These are phyloP conservation scores for Hydrozoanthus tunicans DNA, from an alignment of 64 coral and sea anemone genomes.

Conservation along the genomic window DNA sequence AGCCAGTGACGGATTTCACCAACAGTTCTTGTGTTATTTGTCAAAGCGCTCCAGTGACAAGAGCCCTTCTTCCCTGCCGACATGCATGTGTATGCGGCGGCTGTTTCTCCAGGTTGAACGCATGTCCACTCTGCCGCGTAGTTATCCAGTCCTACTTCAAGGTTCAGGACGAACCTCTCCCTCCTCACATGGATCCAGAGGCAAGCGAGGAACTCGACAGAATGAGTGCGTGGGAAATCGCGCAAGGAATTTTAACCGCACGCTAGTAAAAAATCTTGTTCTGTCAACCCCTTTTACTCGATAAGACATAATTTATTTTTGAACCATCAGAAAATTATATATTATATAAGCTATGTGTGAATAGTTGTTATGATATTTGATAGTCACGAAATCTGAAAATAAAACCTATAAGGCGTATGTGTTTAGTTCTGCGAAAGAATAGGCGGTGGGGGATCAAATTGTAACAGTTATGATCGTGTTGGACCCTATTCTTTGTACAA, in stretches of 20 bases:
- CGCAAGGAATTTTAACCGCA: conserved; percentile 70
- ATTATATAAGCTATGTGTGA: too few species aligned
- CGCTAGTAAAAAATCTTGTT: conserved; percentile 4
- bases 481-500: too few species aligned
- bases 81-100: conserved; percentile 88
- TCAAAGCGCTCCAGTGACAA: conserved; percentile 73
- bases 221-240: conserved; percentile 76
- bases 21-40: conserved; percentile 84
- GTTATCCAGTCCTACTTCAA: conserved; percentile 84
- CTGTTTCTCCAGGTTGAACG: conserved; percentile 71
- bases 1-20: background rate
- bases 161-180: conserved; percentile 72
- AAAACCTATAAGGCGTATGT: too few species aligned
- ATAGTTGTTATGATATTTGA: too few species aligned
- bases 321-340: too few species aligned
- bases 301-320: too few species aligned
- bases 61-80: conserved; percentile 86
- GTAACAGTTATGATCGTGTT: too few species aligned
- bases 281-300: too few species aligned
- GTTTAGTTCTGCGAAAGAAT: too few species aligned
- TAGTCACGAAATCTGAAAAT: too few species aligned
- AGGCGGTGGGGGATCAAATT: too few species aligned
- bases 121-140: conserved; percentile 89
- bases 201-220: conserved; percentile 68
- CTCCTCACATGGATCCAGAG: conserved; percentile 41